phyloP scores from a whole-genome alignment of 2,113 vertebrate species.

The Mesitornis unicolor region DNA sequence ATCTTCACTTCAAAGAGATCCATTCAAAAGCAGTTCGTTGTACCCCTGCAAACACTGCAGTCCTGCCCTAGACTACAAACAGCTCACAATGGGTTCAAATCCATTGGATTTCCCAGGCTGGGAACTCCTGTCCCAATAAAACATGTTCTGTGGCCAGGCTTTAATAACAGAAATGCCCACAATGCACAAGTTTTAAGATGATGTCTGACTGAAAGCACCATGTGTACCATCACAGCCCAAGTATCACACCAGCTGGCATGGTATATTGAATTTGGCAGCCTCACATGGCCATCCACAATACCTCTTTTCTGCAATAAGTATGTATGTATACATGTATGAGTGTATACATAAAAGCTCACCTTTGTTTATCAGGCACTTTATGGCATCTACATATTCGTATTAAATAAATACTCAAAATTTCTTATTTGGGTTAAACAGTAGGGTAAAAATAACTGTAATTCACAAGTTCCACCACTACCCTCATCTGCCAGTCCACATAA shows the following conservation, averaged over 20 bases:
- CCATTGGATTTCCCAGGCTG: neutral
- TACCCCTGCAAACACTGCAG: neutral
- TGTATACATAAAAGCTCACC: neutral
- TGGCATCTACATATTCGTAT: neutral
- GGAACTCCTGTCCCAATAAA: neutral
- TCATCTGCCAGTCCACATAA: conserved; percentile 27
- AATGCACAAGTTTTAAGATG: fast-evolving
- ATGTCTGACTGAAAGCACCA: neutral
- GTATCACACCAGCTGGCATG: neutral
- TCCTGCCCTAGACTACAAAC: neutral
- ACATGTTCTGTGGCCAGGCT: fast-evolving
- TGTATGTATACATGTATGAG: fast-evolving
- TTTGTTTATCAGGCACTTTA: neutral
- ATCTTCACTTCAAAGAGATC: neutral
- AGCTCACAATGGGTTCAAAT: fast-evolving
- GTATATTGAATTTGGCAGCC: neutral
- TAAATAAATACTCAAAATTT: neutral
- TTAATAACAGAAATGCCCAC: neutral
- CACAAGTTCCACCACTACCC: conserved; percentile 4
- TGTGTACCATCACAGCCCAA: neutral
- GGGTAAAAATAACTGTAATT: conserved; percentile 53
- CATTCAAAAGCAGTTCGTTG: neutral
- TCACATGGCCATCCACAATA: neutral
- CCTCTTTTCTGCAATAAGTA: neutral
- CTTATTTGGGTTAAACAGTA: neutral